These are phyloP conservation scores for Epinotia nisella DNA, from an alignment of 2,888 invertebrate genomes.

Conservation along the genomic window DNA sequence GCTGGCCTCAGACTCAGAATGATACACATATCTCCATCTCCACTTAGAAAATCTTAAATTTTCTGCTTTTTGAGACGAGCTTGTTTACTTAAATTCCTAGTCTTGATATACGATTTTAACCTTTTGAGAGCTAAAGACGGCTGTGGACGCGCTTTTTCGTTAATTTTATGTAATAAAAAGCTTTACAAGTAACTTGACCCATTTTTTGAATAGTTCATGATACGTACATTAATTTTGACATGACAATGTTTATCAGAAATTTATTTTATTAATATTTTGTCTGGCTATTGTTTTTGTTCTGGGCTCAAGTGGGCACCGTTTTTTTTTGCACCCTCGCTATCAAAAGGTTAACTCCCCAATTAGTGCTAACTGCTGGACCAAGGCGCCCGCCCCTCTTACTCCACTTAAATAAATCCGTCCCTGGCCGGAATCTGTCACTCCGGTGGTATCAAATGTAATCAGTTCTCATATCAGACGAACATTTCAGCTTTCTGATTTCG, in stretches of 20 bases:
- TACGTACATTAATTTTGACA: too few relatives aligned
- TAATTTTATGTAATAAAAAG: too few relatives aligned
- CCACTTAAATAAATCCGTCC: not conserved
- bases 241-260: too few relatives aligned
- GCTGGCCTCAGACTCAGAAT: not conserved
- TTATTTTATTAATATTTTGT: too few relatives aligned
- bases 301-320: too few relatives aligned
- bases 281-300: too few relatives aligned
- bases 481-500: not conserved
- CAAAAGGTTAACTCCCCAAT: not conserved
- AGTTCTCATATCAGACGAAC: not conserved
- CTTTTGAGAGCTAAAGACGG: too few relatives aligned
- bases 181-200: too few relatives aligned
- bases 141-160: too few relatives aligned
- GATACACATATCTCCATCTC: not conserved
- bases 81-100: not conserved
- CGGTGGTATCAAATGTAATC: constrained; percentile 4
- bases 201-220: too few relatives aligned
- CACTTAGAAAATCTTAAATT: not conserved
- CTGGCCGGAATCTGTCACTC: constrained; percentile 7
- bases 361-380: not conserved
- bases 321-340: too few relatives aligned
- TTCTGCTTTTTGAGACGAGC: not conserved
- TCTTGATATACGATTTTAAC: not conserved
- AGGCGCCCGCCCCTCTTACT: not conserved